Evolutionary conservation across 2,888 invertebrate species (phyloP), one percentile per base, ranked within the genome.

Genomic region (Diachrysia chrysitis): DNA sequence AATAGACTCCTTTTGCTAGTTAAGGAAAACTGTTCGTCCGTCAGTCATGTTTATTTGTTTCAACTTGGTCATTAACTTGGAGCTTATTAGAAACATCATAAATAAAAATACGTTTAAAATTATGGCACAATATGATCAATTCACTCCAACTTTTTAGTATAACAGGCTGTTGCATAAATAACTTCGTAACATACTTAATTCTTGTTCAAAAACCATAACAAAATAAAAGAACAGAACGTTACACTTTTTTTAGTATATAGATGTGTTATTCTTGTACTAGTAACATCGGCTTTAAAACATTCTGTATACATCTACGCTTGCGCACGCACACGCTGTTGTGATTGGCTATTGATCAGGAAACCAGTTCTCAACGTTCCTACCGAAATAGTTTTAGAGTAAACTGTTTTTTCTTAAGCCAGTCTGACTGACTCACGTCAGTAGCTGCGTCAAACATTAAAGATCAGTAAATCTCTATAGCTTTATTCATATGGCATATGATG

Each of bases 321-420:
- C 42, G n/a, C 42, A n/a, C 42, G n/a, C 42, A n/a, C 42, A 16
- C 0, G n/a, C 32, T 32, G 2, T n/a, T n/a, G 16, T 16, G 37
- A 37, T 37, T 37, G 37, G 42, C 42, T 42, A 42, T 42, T n/a
- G n/a, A 42, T 42, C n/a, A n/a, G n/a, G n/a, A 42, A n/a, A n/a
- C n/a, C 42, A 42, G 37, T 9, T 10, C 42, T 42, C 42, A 0
- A 42, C n/a, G 6, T n/a, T 42, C n/a, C 42, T 42, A 42, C 42
- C n/a, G n/a, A 42, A 42, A 42, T 42, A 42, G 42, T 42, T n/a
- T n/a, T 6, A 37, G 6, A 42, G 42, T n/a, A 42, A 42, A n/a
- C 42, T n/a, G 42, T n/a, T 42, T 42, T 25, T 42, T n/a, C n/a
- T n/a, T 6, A 42, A 37, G 5, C 6, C 2, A 16, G 16, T 16